Base-by-base conservation (phyloP, 2,797 vertebrate species). In the Tinamus major region DNA sequence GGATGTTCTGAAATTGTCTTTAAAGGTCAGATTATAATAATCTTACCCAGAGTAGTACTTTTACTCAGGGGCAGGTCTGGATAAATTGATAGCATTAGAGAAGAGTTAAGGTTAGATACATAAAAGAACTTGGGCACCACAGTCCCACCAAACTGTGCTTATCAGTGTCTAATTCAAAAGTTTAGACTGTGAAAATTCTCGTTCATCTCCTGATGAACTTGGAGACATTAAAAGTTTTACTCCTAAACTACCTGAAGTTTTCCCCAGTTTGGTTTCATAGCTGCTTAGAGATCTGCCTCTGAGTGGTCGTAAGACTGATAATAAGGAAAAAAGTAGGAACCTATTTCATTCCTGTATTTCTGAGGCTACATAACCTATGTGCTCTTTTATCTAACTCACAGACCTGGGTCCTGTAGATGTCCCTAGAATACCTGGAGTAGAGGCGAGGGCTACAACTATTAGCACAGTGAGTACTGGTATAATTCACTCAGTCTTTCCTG, bases 1-100 rank as follows among this genome's bases (percentile, higher is more conserved):
- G 86, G 59, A 89, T 90, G 62, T 76, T 90, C 93, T 94, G 72
- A 94, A 90, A 95, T 96, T 95, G 69, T 92, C 84, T 89, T 90
- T 94, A 96, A 96, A 95, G 96, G 93, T 94, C 93, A 92, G 90
- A 96, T 94, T 89, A 87, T 83, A 92, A 90, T 94, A 94, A 89
- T 90, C 69, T 92, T 83, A 90, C 51, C 67, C 79, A 76, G 69
- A 83, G 74, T 44, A 93, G 49, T 69, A 81, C 69, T 92, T 93
- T 85, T 92, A 89, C 85, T 80, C 82, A 72, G 63, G 62, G 63
- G 65, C 87, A 91, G 79, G 39, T 89, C 89, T 78, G 83, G 58
- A 76, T 80, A 95, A 93, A 96, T 94, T 1, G 15, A 87, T 89
- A 93, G 31, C 79, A 76, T 55, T 91, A 69, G 51, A 83, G 89